Percentiles rank a stretch among this genome's conserved stretches.
Evolutionary conservation across 2,888 invertebrate species (phyloP).

Genomic region (Deroplatys truncata): DNA sequence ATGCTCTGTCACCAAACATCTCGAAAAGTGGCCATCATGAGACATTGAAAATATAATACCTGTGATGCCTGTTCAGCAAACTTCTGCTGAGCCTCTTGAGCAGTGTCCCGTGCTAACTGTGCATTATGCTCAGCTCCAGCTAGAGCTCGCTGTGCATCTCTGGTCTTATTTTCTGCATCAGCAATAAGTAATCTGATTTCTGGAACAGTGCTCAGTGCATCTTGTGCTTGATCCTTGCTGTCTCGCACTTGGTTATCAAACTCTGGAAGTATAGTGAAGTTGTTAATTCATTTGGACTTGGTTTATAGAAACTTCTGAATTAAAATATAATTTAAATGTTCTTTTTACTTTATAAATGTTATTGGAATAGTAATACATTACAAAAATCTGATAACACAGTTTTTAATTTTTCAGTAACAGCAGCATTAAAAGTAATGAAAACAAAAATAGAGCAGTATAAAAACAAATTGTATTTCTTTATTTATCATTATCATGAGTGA

Average conservation of each 20-base stretch:
- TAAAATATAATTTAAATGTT: not conserved
- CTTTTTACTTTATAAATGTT: not conserved
- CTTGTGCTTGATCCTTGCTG: slow-evolving; percentile 74
- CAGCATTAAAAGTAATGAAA: no score
- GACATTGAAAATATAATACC: slow-evolving; percentile 41
- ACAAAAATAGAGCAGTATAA: no score
- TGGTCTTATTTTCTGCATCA: slow-evolving; percentile 67
- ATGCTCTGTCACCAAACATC: no score
- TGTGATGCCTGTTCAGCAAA: slow-evolving; percentile 74
- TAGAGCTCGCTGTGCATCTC: slow-evolving; percentile 66
- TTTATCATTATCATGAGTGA: no score
- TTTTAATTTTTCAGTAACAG: no score
- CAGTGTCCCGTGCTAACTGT: slow-evolving; percentile 63
- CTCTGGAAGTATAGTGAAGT: slow-evolving; percentile 47
- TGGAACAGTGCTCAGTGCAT: slow-evolving; percentile 70
- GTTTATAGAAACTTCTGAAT: slow-evolving; percentile 18
- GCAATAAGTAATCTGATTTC: slow-evolving; percentile 67
- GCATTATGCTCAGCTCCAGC: slow-evolving; percentile 76
- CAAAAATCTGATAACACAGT: no score
- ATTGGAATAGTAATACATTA: no score
- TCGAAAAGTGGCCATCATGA: not conserved
- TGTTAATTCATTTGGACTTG: not conserved
- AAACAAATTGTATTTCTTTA: no score
- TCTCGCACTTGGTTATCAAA: slow-evolving; percentile 87
- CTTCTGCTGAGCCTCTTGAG: slow-evolving; percentile 71